Base-by-base conservation (phyloP, 2,113 vertebrate species). In the Grus americana region DNA sequence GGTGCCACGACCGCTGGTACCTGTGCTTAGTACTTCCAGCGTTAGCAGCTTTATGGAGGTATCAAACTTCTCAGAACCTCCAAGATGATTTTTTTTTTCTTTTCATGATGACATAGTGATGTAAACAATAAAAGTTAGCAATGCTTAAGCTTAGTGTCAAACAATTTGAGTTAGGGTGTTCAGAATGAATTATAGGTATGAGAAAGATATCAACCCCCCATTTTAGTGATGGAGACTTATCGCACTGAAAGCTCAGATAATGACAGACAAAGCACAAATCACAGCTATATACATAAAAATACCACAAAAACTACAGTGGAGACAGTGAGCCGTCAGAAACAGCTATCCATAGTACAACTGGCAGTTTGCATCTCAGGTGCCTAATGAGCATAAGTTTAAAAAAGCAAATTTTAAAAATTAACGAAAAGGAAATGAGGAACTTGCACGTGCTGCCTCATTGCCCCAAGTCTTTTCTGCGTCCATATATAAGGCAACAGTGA, bases 291-390 rank as follows among this genome's bases (percentile, higher is more conserved):
- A 24, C 46, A 23, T 4, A 23, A 50, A 65, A 20, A 32, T 11
- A 62, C 10, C 20, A 26, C 23, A 27, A 38, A 36, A 65, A 9
- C n/a, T 5, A 23, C 63, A 36, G 34, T 11, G n/a, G 34, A 49
- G 52, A 22, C 10, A 15, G 47, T 0, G 9, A 55, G 36, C 36
- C 4, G 1, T 6, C n/a, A 67, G 17, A 22, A 54, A 26, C 20
- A 42, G 29, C 9, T 18, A 62, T 6, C 29, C n/a, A 47, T 1
- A 47, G 27, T 3, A 42, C 30, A 50, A 9, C 12, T 10, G 22
- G 62, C 26, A 34, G 30, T 42, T 63, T 36, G 42, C 36, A 50
- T 9, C 42, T 42, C 30, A 11, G 40, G 46, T 42, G 12, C 73
- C 50, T 32, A 15, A 23, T 2, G n/a, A 22, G 40, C 10, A 22